phyloP scores from a whole-genome alignment of 2,797 vertebrate species.

The Calcarius lapponicus region DNA sequence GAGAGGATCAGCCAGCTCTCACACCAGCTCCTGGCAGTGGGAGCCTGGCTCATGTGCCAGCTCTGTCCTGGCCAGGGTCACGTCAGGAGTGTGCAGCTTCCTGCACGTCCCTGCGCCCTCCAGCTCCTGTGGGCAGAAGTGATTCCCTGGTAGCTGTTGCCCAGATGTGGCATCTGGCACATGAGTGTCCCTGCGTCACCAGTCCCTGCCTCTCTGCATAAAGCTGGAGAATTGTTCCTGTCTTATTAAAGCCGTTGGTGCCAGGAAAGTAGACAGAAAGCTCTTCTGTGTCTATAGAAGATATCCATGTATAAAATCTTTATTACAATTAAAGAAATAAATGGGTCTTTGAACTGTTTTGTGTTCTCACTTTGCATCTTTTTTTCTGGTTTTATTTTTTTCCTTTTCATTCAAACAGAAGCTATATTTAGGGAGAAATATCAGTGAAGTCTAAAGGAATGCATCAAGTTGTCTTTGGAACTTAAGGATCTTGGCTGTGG shows the following conservation, averaged over 20 bases:
- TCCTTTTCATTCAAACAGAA: neutral
- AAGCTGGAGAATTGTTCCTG: neutral
- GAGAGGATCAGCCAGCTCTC: accelerated
- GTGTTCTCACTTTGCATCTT: neutral
- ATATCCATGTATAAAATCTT: neutral
- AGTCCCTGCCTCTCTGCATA: neutral
- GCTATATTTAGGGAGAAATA: neutral
- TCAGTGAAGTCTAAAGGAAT: neutral
- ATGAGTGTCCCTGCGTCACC: accelerated
- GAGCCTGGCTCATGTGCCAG: accelerated
- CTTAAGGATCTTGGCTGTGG: neutral
- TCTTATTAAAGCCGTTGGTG: neutral
- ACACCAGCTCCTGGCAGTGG: accelerated
- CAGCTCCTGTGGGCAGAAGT: neutral
- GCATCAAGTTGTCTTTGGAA: neutral
- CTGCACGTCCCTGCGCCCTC: neutral
- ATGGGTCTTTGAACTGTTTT: neutral
- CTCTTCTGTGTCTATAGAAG: neutral
- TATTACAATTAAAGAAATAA: neutral
- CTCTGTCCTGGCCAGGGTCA: neutral
- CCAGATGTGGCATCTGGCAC: neutral
- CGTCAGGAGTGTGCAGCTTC: accelerated
- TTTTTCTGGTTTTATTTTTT: neutral
- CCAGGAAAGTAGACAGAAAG: neutral
- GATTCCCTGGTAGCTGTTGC: neutral